These are phyloP conservation scores for Acleris sparsana DNA, from an alignment of 2,888 invertebrate species.

Conservation along the genomic window DNA sequence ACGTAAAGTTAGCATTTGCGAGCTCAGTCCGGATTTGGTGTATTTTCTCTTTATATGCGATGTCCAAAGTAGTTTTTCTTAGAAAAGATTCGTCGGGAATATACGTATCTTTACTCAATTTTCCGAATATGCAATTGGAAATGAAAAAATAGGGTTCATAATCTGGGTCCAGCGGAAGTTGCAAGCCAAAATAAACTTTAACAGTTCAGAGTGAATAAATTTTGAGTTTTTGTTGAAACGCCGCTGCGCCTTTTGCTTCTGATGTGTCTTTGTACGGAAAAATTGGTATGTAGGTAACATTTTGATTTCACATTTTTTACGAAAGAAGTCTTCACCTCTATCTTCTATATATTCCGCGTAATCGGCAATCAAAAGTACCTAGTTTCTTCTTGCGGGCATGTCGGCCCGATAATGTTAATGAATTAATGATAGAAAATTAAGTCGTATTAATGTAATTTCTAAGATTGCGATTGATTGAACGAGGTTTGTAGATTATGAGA, in stretches of 20 bases:
- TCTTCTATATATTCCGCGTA: slow-evolving; percentile 15
- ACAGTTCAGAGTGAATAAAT: slow-evolving; percentile 1
- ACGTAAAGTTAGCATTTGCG: neutral
- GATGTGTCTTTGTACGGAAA: slow-evolving; percentile 5
- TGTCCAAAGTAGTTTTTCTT: neutral
- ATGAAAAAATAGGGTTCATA: no score
- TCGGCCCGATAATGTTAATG: neutral
- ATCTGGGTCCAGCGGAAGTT: no score
- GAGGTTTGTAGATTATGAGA: no score
- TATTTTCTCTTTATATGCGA: neutral
- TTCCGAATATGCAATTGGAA: neutral
- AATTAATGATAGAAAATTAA: no score
- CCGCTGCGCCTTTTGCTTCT: neutral
- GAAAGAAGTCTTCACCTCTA: slow-evolving; percentile 5
- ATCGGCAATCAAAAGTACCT: slow-evolving; percentile 16
- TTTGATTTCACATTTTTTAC: slow-evolving; percentile 11
- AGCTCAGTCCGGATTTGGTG: neutral
- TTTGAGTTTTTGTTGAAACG: slow-evolving; percentile 4
- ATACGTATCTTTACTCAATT: neutral
- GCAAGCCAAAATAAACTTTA: slow-evolving; percentile 8
- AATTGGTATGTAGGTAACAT: neutral
- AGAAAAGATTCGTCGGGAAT: neutral
- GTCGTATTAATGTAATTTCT: no score
- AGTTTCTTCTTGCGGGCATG: slow-evolving; percentile 18
- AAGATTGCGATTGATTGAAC: no score